These are phyloP conservation scores for Pemphredon lugubris DNA, from an alignment of 2,888 invertebrate species.

Conservation along the genomic window DNA sequence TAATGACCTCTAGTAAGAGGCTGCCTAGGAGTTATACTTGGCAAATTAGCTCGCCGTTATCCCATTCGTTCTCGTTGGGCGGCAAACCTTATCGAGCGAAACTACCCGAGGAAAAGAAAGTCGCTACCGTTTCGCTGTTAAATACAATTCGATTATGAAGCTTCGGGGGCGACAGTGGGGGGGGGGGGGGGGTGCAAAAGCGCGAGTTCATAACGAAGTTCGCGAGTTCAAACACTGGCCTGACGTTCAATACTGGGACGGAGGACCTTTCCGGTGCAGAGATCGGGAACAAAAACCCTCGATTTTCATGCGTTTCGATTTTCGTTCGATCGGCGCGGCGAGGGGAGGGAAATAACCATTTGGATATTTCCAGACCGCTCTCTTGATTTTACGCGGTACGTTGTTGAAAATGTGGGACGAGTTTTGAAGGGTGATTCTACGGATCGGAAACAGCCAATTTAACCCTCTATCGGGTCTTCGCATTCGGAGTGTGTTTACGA, in stretches of 20 bases:
- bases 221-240: conserved; percentile 35
- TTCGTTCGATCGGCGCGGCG: neutral
- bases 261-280: conserved; percentile 23
- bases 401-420: too few relatives aligned
- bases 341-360: conserved; percentile 26
- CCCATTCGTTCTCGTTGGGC: neutral
- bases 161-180: neutral
- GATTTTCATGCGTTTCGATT: conserved; percentile 18
- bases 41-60: neutral
- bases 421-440: too few relatives aligned
- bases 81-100: neutral
- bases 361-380: conserved; percentile 21
- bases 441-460: too few relatives aligned
- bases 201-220: conserved; percentile 42
- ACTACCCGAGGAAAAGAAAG: neutral
- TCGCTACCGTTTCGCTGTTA: conserved; percentile 6
- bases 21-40: neutral
- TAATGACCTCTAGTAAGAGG: conserved; percentile 6
- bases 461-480: too few relatives aligned
- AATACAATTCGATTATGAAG: conserved; percentile 42
- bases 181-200: conserved; percentile 21
- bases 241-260: conserved; percentile 29
- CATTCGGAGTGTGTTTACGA: too few relatives aligned
- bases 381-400: too few relatives aligned
- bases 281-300: conserved; percentile 12